These are phyloP conservation scores for Ariopsis seemanni DNA, from an alignment of 2,113 vertebrate genomes.

Conservation along the genomic window DNA sequence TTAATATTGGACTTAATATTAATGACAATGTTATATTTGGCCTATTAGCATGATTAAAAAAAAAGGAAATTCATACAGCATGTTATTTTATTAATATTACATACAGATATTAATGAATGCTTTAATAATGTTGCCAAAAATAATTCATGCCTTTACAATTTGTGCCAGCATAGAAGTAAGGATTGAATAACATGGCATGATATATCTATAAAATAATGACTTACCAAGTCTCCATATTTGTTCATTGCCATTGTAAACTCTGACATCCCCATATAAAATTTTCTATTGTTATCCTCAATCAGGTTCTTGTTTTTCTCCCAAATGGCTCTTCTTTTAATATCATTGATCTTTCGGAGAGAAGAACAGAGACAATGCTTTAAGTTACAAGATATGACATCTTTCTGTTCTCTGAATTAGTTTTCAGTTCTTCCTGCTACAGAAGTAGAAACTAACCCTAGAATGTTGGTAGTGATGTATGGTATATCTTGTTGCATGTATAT, in stretches of 20 bases:
- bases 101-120: neutral
- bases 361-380: neutral
- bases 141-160: neutral
- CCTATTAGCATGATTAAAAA: neutral
- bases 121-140: neutral
- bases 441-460: neutral
- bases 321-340: conserved; percentile 62
- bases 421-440: neutral
- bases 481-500: neutral
- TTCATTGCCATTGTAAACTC: conserved; percentile 74
- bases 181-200: neutral
- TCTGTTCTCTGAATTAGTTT: neutral
- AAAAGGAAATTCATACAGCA: neutral
- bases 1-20: neutral
- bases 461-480: neutral
- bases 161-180: neutral
- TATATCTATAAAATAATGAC: conserved; percentile 10
- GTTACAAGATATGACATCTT: neutral
- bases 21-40: neutral
- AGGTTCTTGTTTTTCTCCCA: conserved; percentile 68
- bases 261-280: conserved; percentile 63
- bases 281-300: conserved; percentile 70
- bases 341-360: conserved; percentile 37
- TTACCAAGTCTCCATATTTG: conserved; percentile 74
- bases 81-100: neutral